A percentile compares a stretch with the other conserved stretches of the same genome.
These are phyloP conservation scores for Agapetus fuscipes DNA, from an alignment of 2,888 invertebrate genomes.

Conservation along the genomic window DNA sequence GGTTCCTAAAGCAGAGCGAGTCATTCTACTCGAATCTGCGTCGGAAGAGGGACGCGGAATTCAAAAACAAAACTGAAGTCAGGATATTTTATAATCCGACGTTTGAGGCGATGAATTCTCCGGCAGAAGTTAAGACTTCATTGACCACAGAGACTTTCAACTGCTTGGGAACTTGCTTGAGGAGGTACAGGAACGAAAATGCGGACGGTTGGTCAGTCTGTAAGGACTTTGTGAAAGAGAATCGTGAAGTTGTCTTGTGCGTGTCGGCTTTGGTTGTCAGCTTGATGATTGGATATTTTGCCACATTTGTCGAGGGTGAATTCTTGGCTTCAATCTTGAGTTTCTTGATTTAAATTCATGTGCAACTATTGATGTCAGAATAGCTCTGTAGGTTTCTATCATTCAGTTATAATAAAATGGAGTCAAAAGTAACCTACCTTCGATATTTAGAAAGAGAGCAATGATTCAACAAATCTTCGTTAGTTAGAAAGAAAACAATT, in stretches of 20 bases:
- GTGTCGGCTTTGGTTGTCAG: neutral
- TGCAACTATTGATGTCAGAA: neutral
- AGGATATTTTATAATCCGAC: slow-evolving; percentile 42
- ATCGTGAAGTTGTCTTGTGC: slow-evolving; percentile 12
- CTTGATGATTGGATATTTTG: neutral
- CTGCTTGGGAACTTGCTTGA: neutral
- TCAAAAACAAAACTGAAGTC: slow-evolving; percentile 32
- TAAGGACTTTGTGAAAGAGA: slow-evolving; percentile 11
- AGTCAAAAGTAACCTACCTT: too few relatives aligned
- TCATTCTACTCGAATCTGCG: slow-evolving; percentile 36
- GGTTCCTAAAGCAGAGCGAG: slow-evolving; percentile 40
- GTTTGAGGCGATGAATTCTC: slow-evolving; percentile 28
- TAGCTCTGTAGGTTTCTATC: too few relatives aligned
- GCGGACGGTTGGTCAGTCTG: neutral
- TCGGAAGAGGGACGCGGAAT: slow-evolving; percentile 30
- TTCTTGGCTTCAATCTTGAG: neutral
- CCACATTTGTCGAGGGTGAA: neutral
- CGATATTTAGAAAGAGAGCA: too few relatives aligned
- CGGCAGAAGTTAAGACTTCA: neutral
- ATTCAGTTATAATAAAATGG: too few relatives aligned
- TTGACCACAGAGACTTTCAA: neutral
- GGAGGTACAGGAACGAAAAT: neutral
- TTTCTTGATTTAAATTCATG: neutral
- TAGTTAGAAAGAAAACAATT: too few relatives aligned
- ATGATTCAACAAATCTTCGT: too few relatives aligned